Evolutionary conservation across 1,140 invertebrate species (phyloP).

Genomic region (Cotesia glomerata): DNA sequence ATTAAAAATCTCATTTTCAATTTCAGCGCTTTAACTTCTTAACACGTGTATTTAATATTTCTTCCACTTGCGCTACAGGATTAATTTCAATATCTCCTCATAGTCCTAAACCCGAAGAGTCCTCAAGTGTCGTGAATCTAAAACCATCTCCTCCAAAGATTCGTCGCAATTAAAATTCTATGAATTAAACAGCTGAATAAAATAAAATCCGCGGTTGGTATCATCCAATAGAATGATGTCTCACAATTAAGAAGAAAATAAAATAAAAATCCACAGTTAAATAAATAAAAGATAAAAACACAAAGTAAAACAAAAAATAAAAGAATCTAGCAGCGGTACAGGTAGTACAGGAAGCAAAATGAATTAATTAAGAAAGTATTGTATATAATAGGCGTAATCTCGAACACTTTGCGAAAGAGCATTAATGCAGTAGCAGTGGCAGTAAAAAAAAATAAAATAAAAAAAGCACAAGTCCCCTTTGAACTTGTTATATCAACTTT

Average conservation of each 20-base stretch:
- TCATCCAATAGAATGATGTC: neutral
- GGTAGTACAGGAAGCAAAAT: neutral
- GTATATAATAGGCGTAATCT: conserved; percentile 13
- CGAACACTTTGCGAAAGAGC: neutral
- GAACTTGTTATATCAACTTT: conserved; percentile 13
- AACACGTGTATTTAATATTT: neutral
- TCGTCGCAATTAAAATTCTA: conserved; percentile 13
- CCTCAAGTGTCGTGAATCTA: neutral
- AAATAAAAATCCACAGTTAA: neutral
- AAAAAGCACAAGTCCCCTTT: too few relatives aligned
- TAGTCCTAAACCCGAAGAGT: too few relatives aligned
- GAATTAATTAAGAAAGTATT: conserved; percentile 15
- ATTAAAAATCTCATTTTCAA: too few relatives aligned
- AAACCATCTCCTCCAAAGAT: neutral
- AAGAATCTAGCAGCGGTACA: neutral
- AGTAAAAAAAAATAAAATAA: neutral
- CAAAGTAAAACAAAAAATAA: neutral
- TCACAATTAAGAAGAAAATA: neutral
- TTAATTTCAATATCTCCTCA: neutral
- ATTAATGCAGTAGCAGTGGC: neutral
- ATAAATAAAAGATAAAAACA: neutral
- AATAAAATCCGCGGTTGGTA: neutral
- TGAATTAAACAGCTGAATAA: conserved; percentile 20
- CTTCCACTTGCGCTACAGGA: neutral
- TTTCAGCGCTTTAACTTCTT: too few relatives aligned